Conservation (phyloP, 2,113 vertebrate genomes). For the Empidonax alnorum region DNA sequence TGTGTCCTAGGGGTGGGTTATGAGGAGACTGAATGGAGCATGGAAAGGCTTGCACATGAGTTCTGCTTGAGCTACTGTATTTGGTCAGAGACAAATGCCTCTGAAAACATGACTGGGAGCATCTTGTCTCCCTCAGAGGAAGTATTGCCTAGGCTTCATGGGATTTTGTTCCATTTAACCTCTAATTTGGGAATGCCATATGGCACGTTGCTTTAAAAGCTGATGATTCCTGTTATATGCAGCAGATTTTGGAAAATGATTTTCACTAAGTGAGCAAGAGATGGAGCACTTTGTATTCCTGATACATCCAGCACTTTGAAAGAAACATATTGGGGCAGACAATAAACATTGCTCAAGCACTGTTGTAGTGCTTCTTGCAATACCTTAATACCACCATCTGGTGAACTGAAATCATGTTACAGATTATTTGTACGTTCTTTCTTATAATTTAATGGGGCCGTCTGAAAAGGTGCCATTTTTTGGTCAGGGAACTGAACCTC, state of each 20-base stretch:
- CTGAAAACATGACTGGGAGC: neutral
- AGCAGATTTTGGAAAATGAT: neutral
- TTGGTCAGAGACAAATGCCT: neutral
- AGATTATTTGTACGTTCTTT: neutral
- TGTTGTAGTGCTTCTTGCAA: neutral
- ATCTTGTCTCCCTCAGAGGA: neutral
- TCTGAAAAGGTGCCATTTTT: neutral
- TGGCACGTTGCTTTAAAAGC: neutral
- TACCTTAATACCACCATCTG: conserved; percentile 46
- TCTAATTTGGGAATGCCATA: neutral
- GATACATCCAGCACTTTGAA: neutral
- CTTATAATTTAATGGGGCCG: neutral
- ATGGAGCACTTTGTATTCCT: neutral
- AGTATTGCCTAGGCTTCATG: neutral
- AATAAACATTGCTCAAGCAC: neutral
- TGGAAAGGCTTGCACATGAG: fast-evolving
- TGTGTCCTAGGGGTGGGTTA: neutral
- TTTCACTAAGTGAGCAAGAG: conserved; percentile 24
- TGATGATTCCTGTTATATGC: neutral
- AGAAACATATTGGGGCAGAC: neutral
- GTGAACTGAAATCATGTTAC: neutral
- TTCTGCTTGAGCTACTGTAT: neutral
- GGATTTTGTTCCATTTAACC: conserved; percentile 1
- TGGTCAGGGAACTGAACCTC: neutral
- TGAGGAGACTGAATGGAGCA: neutral